Evolutionary conservation across 2,113 vertebrate species (phyloP).

Genomic region (Gasterosteus nipponicus): DNA sequence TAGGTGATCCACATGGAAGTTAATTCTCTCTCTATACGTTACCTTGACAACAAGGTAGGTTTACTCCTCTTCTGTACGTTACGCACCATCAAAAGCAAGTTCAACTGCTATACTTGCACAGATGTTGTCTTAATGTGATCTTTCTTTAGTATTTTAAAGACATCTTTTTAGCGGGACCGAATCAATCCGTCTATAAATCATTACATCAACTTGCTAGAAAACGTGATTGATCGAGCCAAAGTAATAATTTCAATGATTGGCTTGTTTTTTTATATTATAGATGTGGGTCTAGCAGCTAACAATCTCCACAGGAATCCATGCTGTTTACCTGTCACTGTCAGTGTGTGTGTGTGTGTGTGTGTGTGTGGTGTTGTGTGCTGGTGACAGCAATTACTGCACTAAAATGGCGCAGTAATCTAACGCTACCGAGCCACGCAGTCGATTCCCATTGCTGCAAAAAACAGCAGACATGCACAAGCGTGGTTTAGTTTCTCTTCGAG

Average conservation of each 20-base stretch:
- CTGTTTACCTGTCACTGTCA: slow-evolving; percentile 30
- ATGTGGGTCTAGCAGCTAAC: slow-evolving; percentile 11
- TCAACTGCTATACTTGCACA: too few relatives aligned
- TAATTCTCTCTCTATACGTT: not conserved
- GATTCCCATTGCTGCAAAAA: slow-evolving; percentile 10
- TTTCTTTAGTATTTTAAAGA: not conserved
- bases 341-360: slow-evolving; percentile 19
- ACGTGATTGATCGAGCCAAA: not conserved
- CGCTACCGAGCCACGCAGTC: not conserved
- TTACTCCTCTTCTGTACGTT: not conserved
- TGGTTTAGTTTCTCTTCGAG: not conserved
- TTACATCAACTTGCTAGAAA: not conserved
- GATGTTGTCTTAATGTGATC: not conserved
- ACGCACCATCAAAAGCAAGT: not conserved
- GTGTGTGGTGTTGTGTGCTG: slow-evolving; percentile 19
- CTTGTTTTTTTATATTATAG: not conserved
- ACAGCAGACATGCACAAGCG: not conserved
- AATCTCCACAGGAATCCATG: slow-evolving; percentile 14
- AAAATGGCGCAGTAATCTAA: slow-evolving; percentile 12
- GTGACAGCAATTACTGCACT: slow-evolving; percentile 18
- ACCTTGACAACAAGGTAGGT: not conserved
- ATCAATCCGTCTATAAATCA: not conserved
- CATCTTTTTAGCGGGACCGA: not conserved
- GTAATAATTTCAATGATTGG: not conserved
- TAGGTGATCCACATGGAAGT: not conserved